Conservation (phyloP, 2,888 invertebrate species). For the Drosophila yooni region DNA sequence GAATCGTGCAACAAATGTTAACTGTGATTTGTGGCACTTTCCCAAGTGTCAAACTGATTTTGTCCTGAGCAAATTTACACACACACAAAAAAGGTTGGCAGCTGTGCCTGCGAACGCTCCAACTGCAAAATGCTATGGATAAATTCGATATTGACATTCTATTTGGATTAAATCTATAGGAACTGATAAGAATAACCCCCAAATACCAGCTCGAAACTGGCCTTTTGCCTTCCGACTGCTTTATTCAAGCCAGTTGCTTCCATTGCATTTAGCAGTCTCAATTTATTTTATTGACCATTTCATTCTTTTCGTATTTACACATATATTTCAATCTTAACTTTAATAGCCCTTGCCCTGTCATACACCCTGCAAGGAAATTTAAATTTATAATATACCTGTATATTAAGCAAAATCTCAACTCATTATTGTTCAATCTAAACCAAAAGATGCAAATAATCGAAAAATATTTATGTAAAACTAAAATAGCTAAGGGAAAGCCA, state of each 20-base stretch:
- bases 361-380: background rate
- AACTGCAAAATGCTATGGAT: constrained; percentile 19
- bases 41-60: constrained; percentile 65
- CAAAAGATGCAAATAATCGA: background rate
- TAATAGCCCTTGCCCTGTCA: background rate
- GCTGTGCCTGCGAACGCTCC: constrained; percentile 25
- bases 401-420: background rate
- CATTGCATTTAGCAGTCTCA: constrained; percentile 55
- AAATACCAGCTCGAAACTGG: constrained; percentile 17
- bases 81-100: constrained; percentile 25
- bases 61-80: constrained; percentile 53
- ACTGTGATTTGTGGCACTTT: constrained; percentile 68
- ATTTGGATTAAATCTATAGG: constrained; percentile 10
- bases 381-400: background rate
- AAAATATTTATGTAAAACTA: background rate
- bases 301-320: background rate
- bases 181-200: constrained; percentile 27
- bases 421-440: background rate
- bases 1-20: constrained; percentile 64
- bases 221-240: constrained; percentile 13
- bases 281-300: constrained; percentile 73
- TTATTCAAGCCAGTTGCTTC: constrained; percentile 39
- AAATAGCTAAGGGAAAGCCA: background rate
- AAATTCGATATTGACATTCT: constrained; percentile 8
- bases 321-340: constrained; percentile 18